Base-by-base conservation (phyloP, 2,113 vertebrate species). In the Pongo abelii region DNA sequence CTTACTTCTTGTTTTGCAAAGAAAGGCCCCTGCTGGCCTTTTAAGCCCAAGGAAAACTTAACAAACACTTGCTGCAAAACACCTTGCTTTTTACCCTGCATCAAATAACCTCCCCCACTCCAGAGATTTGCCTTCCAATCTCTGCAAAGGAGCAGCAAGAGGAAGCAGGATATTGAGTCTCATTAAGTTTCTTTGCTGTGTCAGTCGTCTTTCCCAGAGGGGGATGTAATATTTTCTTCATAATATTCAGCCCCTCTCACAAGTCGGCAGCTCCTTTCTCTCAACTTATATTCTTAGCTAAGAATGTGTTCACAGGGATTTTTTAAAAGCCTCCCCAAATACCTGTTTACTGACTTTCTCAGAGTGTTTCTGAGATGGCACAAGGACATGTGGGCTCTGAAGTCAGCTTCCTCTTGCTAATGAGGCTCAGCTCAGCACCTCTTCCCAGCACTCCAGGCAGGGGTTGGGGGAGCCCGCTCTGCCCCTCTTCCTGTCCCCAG, bases 141-240 rank as follows among this genome's bases (percentile, higher is more conserved):
- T 85, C 57, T 87, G 93, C 78, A 83, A 96, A 96, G 91, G 81
- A 93, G 78, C 87, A 57, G 84, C 32, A 0, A 78, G 77, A 96
- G 77, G 67, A 91, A 86, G 92, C 93, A 88, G 96, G 94, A 97
- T 93, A 91, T 96, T 75, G 95, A 93, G 91, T 94, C 97, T 98
- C 96, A 96, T 98, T 98, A 98, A 96, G 91, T 96, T 94, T 96
- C 98, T 96, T 96, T 96, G 92, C 95, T 85, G 43, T 95, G 91
- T 96, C 95, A 95, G 97, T 93, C n/a, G 11, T 89, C 90, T 88
- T 85, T 94, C 96, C 97, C 97, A 96, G 97, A 96, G 89, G 87
- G 96, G 91, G 78, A 64, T 75, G 43, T 86, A 89, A 95, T 69
- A 46, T 88, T 96, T 87, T 89, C 83, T 91, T 96, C 74, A 16